Evolutionary conservation across 1,140 invertebrate species (phyloP), one percentile per base, ranked within the genome.

Genomic region (Zaprionus davidi): DNA sequence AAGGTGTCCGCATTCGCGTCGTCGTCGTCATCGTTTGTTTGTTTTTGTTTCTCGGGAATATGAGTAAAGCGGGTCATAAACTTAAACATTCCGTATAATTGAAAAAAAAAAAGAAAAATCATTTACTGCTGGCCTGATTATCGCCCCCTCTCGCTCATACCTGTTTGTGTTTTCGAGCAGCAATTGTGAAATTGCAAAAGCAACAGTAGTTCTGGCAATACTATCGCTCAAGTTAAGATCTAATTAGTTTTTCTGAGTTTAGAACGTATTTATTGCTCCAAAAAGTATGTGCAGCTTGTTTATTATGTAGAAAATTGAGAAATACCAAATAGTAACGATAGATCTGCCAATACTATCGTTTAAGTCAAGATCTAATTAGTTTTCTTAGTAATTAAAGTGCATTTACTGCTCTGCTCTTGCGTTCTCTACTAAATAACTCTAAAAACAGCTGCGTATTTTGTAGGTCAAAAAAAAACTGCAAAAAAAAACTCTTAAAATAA

Each of bases 31-130:
- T 51, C 46, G 53, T 55, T 56, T 28, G 38, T 46, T 44, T 46
- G 24, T 67, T 41, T 34, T 41, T 34, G 12, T 66, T 44, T 68
- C 26, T 4, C 41, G 49, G 57, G 56, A 60, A 41, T 71, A 60
- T 58, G 70, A 65, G 62, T 57, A 65, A 71, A 71, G 38, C 60
- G 44, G 70, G 70, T 71, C 70, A 71, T 26, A 31, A 71, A 71
- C 46, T 71, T 26, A 59, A 59, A 69, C 20, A 49, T 49, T 49
- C 38, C 58, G 41, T 51, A 46, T 59, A 12, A 28, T 36, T 60
- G 36, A 55, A 68, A 59, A 41, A 59, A 34, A 55, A 68, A 59
- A 20, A n/a, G n/a, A 38, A 51, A 60, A 44, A 60, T 38, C 20
- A 46, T 46, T 46, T 46, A 49, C 41, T 49, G 26, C 26, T 67